Evolutionary conservation across 2,888 invertebrate species (phyloP), one percentile per base, ranked within the genome.

Genomic region (Xylocampa areola): DNA sequence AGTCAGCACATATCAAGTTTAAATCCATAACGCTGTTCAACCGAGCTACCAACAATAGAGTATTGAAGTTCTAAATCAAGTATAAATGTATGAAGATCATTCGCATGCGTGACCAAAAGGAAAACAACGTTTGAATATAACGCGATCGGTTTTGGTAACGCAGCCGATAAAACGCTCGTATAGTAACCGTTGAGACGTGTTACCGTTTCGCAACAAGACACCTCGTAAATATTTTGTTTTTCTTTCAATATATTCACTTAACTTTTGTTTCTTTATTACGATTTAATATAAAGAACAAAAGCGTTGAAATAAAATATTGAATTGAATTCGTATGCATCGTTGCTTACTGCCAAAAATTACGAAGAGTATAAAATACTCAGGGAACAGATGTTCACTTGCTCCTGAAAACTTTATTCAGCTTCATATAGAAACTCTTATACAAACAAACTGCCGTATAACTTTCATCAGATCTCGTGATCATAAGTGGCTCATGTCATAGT

Each of bases 31-130:
- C n/a, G n/a, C n/a, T n/a, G n/a, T n/a, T n/a, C n/a, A n/a, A n/a
- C n/a, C n/a, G n/a, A n/a, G n/a, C n/a, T n/a, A n/a, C n/a, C n/a
- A n/a, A n/a, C n/a, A n/a, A n/a, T n/a, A n/a, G 37, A 57, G 61
- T 54, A 32, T 53, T 36, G 59, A 29, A 63, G 39, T 53, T 61
- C 43, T 67, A 49, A 57, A 69, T 73, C 44, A 62, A 73, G 61
- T 65, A 58, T 5, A 2, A 4, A 21, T 21, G 21, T 21, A 4
- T 61, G 53, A 53, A 62, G 60, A 57, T 76, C 69, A 75, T 59
- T 66, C 51, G 72, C 66, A 85, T 79, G 82, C 91, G 90, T 92
- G 92, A 87, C 89, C 80, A 74, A 86, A 91, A 82, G 75, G 84
- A 88, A 88, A 92, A 92, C 91, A 92, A 80, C 40, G 67, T 74